Base-by-base conservation (phyloP, 2,113 vertebrate species). In the Lagopus muta region DNA sequence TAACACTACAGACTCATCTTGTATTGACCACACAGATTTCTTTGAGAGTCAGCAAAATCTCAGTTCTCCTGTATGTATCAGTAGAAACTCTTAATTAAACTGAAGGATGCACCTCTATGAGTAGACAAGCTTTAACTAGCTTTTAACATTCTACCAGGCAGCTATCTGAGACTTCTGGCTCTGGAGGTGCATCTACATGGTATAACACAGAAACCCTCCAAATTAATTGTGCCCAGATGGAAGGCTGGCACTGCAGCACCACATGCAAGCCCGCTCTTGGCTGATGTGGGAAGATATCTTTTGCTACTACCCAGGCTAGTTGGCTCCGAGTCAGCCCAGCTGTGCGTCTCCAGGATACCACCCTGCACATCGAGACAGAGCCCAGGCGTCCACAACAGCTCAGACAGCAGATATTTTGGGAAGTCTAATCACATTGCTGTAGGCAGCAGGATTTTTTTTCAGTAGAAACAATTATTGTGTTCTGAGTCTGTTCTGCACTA, bases 281-380 rank as follows among this genome's bases (percentile, higher is more conserved):
- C 30, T 0, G 0, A 24, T 2, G 6, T 0, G 55, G 61, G 18
- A 24, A 61, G 74, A 43, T 0, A 1, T 27, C 45, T 89, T 71
- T 70, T 72, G 62, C 48, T 69, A 40, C 48, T 69, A 43, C 32
- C 48, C 54, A 52, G 58, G 43, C 8, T 30, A 27, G n/a, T 13
- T 85, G 10, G 48, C 36, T 17, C 42, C 76, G 62, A 65, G 36
- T 32, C 72, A 95, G 43, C 20, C 87, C 87, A 90, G 65, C 42
- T 38, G 18, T 3, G 13, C 20, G 36, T 45, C 62, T 67, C 78
- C 78, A 84, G 34, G 21, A 21, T 24, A 89, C 4, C 6, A 36
- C 20, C 4, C 18, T 40, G 25, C 8, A 28, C 38, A 71, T 28
- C 48, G 5, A 57, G 30, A 48, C 13, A 69, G 40, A 76, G 40